These are phyloP conservation scores for Actenoides hombroni DNA, from an alignment of 2,113 vertebrate genomes.

Conservation along the genomic window DNA sequence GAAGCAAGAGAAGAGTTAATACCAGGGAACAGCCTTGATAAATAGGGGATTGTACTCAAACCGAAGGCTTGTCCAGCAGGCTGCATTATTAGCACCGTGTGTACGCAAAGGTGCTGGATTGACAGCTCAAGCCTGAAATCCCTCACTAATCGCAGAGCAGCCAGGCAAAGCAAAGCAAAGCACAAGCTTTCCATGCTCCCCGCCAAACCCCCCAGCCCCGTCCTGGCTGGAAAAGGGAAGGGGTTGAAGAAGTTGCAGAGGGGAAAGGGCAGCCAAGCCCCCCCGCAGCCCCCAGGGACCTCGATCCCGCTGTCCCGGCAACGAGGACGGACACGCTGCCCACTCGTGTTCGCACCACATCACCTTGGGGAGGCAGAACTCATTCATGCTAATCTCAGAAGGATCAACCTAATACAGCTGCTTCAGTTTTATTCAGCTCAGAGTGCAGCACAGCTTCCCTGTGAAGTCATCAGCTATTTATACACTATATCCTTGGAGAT, in stretches of 20 bases:
- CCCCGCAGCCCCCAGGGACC: neutral
- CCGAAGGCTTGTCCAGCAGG: neutral
- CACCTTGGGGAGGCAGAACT: slow-evolving; percentile 56
- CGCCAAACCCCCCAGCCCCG: neutral
- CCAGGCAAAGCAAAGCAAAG: neutral
- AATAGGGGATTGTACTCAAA: slow-evolving; percentile 32
- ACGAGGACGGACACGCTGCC: neutral
- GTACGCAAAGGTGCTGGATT: slow-evolving; percentile 1
- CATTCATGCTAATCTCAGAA: slow-evolving; percentile 57
- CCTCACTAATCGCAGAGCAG: slow-evolving; percentile 26
- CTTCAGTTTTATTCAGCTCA: slow-evolving; percentile 63
- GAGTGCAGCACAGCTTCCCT: slow-evolving; percentile 52
- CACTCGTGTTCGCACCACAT: neutral
- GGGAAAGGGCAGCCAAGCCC: neutral
- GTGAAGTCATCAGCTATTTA: slow-evolving; percentile 72
- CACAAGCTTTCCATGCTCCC: neutral
- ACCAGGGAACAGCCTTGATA: neutral
- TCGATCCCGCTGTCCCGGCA: neutral
- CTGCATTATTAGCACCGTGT: neutral
- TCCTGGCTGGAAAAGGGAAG: neutral
- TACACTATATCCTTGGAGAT: slow-evolving; percentile 67
- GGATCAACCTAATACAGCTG: slow-evolving; percentile 67
- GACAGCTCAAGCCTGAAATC: slow-evolving; percentile 56
- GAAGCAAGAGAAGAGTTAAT: slow-evolving; percentile 25
- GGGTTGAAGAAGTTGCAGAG: neutral